Evolutionary conservation across 2,888 invertebrate genomes (phyloP).

Genomic region (Heliconius sara): DNA sequence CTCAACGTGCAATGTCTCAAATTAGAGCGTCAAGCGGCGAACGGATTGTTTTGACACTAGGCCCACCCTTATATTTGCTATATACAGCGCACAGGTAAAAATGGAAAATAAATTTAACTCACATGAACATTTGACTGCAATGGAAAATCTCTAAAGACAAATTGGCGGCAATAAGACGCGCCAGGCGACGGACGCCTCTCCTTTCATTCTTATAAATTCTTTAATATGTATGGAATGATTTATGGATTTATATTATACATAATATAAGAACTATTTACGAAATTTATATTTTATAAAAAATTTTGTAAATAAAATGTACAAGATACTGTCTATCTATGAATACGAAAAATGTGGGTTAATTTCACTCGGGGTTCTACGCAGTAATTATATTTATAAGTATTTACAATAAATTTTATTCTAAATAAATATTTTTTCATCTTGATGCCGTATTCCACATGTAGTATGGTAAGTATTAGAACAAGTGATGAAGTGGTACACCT

Average conservation of each 20-base stretch:
- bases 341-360: not conserved
- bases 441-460: too few relatives aligned
- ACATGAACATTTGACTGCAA: not conserved
- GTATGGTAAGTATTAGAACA: too few relatives aligned
- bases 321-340: not conserved
- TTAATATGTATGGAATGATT: not conserved
- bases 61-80: not conserved
- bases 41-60: not conserved
- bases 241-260: not conserved
- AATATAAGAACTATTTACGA: not conserved
- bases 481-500: too few relatives aligned
- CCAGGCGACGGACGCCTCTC: constrained; percentile 5
- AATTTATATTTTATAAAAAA: not conserved
- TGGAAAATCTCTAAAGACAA: constrained; percentile 11
- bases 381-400: not conserved
- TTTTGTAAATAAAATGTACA: not conserved
- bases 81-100: not conserved
- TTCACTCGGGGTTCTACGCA: not conserved
- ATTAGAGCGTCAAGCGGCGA: too few relatives aligned
- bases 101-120: not conserved
- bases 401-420: too few relatives aligned
- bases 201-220: constrained; percentile 1
- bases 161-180: constrained; percentile 20
- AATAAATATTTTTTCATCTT: too few relatives aligned
- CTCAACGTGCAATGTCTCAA: not conserved